Conservation (phyloP, 2,888 invertebrate genomes). For the Papilio demoleus region DNA sequence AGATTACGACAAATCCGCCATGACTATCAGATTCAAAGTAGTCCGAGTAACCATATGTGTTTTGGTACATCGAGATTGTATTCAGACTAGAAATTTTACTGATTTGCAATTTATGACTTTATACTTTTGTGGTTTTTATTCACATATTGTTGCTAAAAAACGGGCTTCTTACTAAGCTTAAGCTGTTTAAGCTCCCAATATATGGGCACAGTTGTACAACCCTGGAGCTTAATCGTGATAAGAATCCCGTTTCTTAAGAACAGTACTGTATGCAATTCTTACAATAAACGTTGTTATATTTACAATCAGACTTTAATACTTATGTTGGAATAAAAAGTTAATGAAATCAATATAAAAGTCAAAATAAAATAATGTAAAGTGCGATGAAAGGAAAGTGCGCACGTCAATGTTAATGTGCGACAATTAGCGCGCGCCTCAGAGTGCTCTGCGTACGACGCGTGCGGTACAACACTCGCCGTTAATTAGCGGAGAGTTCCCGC, state of each 20-base stretch:
- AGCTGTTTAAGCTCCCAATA: no score
- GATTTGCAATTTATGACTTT: not conserved
- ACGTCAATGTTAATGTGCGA: conserved; percentile 18
- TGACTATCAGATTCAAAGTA: not conserved
- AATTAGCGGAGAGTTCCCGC: not conserved
- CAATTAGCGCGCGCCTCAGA: conserved; percentile 6
- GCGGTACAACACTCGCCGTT: not conserved
- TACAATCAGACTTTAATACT: no score
- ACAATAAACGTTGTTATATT: no score
- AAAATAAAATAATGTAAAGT: not conserved
- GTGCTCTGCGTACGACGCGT: not conserved
- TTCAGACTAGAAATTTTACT: not conserved
- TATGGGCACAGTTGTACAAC: no score
- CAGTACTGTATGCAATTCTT: no score
- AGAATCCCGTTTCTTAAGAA: no score
- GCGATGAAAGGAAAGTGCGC: conserved; percentile 21
- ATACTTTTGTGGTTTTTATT: no score
- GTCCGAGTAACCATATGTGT: conserved; percentile 6
- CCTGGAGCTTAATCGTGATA: no score
- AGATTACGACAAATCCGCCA: not conserved
- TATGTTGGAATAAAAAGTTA: not conserved
- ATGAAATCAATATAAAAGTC: not conserved
- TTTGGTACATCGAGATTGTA: not conserved
- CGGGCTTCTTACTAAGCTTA: no score
- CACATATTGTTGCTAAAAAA: no score